Conservation (phyloP, 2,888 invertebrate species). For the Protophormia terraenovae region DNA sequence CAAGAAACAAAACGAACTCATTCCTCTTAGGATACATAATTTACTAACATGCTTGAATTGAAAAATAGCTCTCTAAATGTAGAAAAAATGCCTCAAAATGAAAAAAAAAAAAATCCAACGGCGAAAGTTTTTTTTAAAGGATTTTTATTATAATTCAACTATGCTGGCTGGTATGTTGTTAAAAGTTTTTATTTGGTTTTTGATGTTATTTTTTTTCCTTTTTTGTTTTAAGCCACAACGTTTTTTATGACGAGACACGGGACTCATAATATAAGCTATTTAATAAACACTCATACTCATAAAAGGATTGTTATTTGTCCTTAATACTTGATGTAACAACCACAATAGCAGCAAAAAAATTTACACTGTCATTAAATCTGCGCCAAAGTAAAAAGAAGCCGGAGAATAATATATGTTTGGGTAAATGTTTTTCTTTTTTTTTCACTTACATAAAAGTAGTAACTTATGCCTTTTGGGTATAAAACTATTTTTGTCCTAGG, state of each 20-base stretch:
- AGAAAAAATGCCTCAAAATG: neutral
- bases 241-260: conserved; percentile 57
- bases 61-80: neutral
- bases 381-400: neutral
- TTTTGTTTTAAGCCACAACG: conserved; percentile 44
- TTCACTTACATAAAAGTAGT: neutral
- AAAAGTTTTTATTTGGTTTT: neutral
- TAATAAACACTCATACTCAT: conserved; percentile 19
- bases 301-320: conserved; percentile 52
- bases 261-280: conserved; percentile 56
- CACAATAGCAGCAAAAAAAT: conserved; percentile 16
- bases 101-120: conserved; percentile 10
- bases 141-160: conserved; percentile 9
- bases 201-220: too few relatives aligned
- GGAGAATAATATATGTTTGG: neutral
- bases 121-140: conserved; percentile 39
- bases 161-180: conserved; percentile 1
- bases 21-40: conserved; percentile 55
- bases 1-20: conserved; percentile 3
- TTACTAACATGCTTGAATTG: conserved; percentile 1
- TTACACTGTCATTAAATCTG: conserved; percentile 63
- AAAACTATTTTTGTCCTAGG: conserved; percentile 29
- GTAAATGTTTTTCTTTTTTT: neutral
- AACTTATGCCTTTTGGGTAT: conserved; percentile 14
- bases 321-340: conserved; percentile 10